Evolutionary conservation across 2,113 vertebrate species (phyloP).

Genomic region (Gobiocypris rarus): DNA sequence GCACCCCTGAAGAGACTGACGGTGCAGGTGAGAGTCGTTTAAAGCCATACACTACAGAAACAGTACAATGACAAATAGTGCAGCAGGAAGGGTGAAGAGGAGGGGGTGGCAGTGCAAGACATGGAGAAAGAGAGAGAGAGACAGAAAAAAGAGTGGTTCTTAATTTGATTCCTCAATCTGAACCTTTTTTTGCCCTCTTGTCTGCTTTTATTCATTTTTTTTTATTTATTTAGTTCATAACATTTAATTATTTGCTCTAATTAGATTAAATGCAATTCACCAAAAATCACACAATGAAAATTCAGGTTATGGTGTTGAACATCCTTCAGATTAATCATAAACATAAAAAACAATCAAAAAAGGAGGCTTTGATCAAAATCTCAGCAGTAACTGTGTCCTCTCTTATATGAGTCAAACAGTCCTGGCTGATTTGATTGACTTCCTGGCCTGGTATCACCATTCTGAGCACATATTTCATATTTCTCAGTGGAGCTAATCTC

Average conservation of each 20-base stretch:
- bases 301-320: too few species aligned
- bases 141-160: background rate
- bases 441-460: conserved; percentile 52
- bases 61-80: conserved; percentile 76
- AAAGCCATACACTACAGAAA: conserved; percentile 68
- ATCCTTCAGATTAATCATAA: too few species aligned
- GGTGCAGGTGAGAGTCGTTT: conserved; percentile 82
- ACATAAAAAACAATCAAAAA: too few species aligned
- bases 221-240: background rate
- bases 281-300: too few species aligned
- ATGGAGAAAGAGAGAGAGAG: conserved; percentile 57
- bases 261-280: too few species aligned
- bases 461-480: conserved; percentile 58
- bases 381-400: background rate
- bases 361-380: too few species aligned
- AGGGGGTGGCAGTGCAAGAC: conserved; percentile 75
- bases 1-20: conserved; percentile 77
- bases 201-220: background rate
- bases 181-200: background rate
- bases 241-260: background rate
- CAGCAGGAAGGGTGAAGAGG: conserved; percentile 54
- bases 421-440: conserved; percentile 49
- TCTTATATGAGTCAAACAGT: conserved; percentile 20
- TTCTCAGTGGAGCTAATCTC: conserved; percentile 54
- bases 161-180: background rate